Evolutionary conservation across 2,888 invertebrate genomes (phyloP).

Genomic region (Caenorhabditis afra): DNA sequence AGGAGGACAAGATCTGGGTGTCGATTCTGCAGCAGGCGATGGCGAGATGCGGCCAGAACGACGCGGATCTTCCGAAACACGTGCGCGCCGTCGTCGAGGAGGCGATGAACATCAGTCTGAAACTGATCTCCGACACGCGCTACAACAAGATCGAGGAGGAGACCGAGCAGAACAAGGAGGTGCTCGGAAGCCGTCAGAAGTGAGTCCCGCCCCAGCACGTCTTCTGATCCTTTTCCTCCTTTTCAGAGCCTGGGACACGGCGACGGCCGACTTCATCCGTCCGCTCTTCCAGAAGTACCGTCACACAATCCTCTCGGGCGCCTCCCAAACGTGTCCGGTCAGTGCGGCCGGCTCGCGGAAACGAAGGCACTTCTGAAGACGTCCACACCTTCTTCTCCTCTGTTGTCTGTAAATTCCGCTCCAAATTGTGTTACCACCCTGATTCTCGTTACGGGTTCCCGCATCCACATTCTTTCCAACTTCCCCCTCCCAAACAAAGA

Average conservation of each 20-base stretch:
- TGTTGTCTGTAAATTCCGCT: constrained; percentile 17
- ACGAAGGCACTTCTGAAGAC: constrained; percentile 23
- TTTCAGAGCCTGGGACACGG: constrained; percentile 68
- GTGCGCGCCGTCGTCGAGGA: constrained; percentile 78
- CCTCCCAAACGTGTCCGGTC: constrained; percentile 59
- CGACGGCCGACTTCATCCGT: constrained; percentile 63
- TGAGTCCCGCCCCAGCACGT: constrained; percentile 11
- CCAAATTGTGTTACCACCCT: neutral
- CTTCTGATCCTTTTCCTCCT: neutral
- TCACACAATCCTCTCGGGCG: constrained; percentile 46
- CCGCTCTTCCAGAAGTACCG: constrained; percentile 68
- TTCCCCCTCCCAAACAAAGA: no score
- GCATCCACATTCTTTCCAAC: neutral
- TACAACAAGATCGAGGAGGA: constrained; percentile 79
- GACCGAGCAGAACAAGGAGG: constrained; percentile 68
- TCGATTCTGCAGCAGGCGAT: constrained; percentile 74
- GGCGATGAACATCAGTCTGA: constrained; percentile 78
- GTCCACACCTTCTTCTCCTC: constrained; percentile 17
- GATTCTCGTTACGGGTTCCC: constrained; percentile 1
- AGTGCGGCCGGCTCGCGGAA: constrained; percentile 19
- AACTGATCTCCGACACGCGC: constrained; percentile 76
- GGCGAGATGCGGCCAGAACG: constrained; percentile 73
- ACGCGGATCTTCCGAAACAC: constrained; percentile 68
- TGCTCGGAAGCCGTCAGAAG: constrained; percentile 63
- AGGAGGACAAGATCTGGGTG: constrained; percentile 74